Evolutionary conservation across 2,888 invertebrate species (phyloP).

Genomic region (Drosophila percnosoma): DNA sequence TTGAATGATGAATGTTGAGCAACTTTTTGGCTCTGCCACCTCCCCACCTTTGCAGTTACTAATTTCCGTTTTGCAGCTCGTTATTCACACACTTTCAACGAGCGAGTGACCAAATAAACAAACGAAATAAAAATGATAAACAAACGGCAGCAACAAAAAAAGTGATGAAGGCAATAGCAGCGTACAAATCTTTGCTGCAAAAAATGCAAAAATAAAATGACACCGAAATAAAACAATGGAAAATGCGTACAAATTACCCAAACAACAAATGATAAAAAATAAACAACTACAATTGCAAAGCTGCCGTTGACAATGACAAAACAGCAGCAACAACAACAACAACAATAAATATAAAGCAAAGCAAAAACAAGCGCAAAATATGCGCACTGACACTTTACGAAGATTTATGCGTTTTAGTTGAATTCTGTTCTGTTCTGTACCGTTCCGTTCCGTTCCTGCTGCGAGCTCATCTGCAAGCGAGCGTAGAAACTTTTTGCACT

Average conservation of each 20-base stretch:
- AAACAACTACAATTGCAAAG: slow-evolving; percentile 53
- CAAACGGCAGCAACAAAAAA: slow-evolving; percentile 33
- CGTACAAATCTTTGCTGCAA: slow-evolving; percentile 20
- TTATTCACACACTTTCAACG: slow-evolving; percentile 45
- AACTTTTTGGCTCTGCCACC: slow-evolving; percentile 28
- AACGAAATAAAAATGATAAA: slow-evolving; percentile 67
- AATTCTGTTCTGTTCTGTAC: slow-evolving; percentile 52
- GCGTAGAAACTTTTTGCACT: slow-evolving; percentile 49
- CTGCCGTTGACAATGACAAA: slow-evolving; percentile 69
- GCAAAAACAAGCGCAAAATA: slow-evolving; percentile 64
- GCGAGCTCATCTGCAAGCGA: slow-evolving; percentile 55
- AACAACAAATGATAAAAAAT: slow-evolving; percentile 46
- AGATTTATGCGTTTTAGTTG: slow-evolving; percentile 78
- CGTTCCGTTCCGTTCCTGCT: slow-evolving; percentile 17
- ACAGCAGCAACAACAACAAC: slow-evolving; percentile 38
- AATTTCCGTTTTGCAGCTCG: slow-evolving; percentile 74
- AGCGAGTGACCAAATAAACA: slow-evolving; percentile 55
- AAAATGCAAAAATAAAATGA: slow-evolving; percentile 39
- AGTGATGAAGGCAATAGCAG: slow-evolving; percentile 43
- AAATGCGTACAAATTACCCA: slow-evolving; percentile 77
- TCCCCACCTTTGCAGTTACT: slow-evolving; percentile 53
- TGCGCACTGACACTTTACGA: slow-evolving; percentile 78
- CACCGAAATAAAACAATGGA: slow-evolving; percentile 52
- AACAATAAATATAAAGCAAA: slow-evolving; percentile 31
- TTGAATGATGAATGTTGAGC: slow-evolving; percentile 55